phyloP scores from a whole-genome alignment of 2,888 invertebrate genomes.

The Drosophila eohydei region DNA sequence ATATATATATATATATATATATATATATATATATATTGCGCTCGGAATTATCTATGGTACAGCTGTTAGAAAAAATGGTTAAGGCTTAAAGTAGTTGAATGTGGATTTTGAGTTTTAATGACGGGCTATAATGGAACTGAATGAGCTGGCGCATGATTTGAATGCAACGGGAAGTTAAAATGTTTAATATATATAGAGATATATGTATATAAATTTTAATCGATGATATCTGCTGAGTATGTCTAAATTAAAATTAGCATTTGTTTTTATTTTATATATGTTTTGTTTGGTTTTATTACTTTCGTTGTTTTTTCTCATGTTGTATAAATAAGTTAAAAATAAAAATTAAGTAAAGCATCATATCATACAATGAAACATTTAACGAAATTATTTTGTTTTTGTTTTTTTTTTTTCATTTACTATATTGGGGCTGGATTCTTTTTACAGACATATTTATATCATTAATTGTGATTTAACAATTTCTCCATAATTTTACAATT shows the following conservation, averaged over 20 bases:
- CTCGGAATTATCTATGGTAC: constrained; percentile 63
- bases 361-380: constrained; percentile 84
- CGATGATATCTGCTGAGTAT: constrained; percentile 52
- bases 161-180: constrained; percentile 49
- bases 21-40: constrained; percentile 39
- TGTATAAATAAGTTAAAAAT: constrained; percentile 76
- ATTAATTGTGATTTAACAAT: constrained; percentile 56
- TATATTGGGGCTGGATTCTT: constrained; percentile 59
- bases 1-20: constrained; percentile 29
- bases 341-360: constrained; percentile 72
- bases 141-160: constrained; percentile 18
- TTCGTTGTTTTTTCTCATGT: constrained; percentile 53
- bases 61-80: constrained; percentile 68
- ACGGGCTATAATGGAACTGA: constrained; percentile 4
- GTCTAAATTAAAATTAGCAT: constrained; percentile 76
- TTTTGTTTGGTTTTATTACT: constrained; percentile 72
- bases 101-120: constrained; percentile 10
- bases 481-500: constrained; percentile 63
- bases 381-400: constrained; percentile 69
- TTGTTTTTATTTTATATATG: constrained; percentile 61
- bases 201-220: constrained; percentile 35
- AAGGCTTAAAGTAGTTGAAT: constrained; percentile 59
- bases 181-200: constrained; percentile 20
- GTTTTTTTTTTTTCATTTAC: constrained; percentile 53
- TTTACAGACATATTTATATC: constrained; percentile 73